phyloP scores from a whole-genome alignment of 2,888 invertebrate species.

The Malthinus flaveolus region DNA sequence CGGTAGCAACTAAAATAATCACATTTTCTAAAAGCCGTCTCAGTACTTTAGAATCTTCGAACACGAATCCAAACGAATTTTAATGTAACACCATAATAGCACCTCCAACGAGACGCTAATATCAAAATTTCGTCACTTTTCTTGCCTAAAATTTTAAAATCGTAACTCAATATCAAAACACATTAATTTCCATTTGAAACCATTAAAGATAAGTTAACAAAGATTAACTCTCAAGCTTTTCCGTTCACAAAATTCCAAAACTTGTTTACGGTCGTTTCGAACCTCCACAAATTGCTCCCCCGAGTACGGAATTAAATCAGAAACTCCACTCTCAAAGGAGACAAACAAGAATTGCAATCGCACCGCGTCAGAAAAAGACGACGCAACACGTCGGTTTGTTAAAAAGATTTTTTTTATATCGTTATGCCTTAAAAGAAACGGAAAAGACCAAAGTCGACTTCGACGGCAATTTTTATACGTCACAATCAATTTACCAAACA shows the following conservation, averaged over 20 bases:
- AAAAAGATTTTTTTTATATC: not conserved
- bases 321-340: constrained; percentile 13
- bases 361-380: constrained; percentile 2
- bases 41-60: too few relatives aligned
- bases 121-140: too few relatives aligned
- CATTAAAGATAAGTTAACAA: too few relatives aligned
- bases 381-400: not conserved
- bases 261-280: constrained; percentile 37
- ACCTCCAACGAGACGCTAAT: too few relatives aligned
- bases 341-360: constrained; percentile 27
- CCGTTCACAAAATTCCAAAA: constrained; percentile 19
- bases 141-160: too few relatives aligned
- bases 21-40: too few relatives aligned
- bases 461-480: constrained; percentile 21
- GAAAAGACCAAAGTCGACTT: not conserved
- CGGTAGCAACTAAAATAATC: too few relatives aligned
- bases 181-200: too few relatives aligned
- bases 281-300: constrained; percentile 40
- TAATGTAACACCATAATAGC: too few relatives aligned
- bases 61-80: too few relatives aligned
- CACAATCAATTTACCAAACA: constrained; percentile 28
- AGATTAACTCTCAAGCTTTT: not conserved
- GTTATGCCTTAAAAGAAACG: not conserved
- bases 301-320: constrained; percentile 39
- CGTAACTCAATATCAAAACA: too few relatives aligned